These are phyloP conservation scores for Phaonia tiefii DNA, from an alignment of 2,888 invertebrate genomes.

Conservation along the genomic window DNA sequence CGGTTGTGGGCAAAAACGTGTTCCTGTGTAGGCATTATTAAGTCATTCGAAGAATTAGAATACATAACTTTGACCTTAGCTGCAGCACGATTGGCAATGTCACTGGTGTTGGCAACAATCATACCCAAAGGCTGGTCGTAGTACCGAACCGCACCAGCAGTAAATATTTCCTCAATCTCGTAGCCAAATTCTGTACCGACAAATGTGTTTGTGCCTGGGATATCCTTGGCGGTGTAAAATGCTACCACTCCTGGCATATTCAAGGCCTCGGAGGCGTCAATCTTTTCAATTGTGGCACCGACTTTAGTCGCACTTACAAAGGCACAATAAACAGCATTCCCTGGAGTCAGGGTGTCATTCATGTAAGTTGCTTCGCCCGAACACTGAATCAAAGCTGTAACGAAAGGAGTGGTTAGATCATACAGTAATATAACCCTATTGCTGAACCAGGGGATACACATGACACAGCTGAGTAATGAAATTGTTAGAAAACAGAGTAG, in stretches of 20 bases:
- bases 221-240: slow-evolving; percentile 84
- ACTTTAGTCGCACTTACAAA: slow-evolving; percentile 84
- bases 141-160: slow-evolving; percentile 79
- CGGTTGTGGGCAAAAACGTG: slow-evolving; percentile 59
- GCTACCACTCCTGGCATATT: slow-evolving; percentile 84
- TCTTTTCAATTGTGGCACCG: slow-evolving; percentile 82
- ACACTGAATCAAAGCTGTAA: slow-evolving; percentile 83
- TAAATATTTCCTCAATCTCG: slow-evolving; percentile 80
- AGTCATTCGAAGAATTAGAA: slow-evolving; percentile 63
- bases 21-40: slow-evolving; percentile 66
- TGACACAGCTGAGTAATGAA: too few relatives aligned
- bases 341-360: slow-evolving; percentile 85
- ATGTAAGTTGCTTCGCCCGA: slow-evolving; percentile 89
- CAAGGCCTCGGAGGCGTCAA: slow-evolving; percentile 84
- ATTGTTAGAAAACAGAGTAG: too few relatives aligned
- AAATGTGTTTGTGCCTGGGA: slow-evolving; percentile 84
- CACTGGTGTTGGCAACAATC: slow-evolving; percentile 84
- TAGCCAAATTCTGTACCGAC: slow-evolving; percentile 77
- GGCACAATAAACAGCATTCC: slow-evolving; percentile 83
- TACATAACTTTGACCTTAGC: slow-evolving; percentile 82
- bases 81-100: slow-evolving; percentile 83
- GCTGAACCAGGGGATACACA: too few relatives aligned
- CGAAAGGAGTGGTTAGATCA: not conserved
- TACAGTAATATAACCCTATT: too few relatives aligned
- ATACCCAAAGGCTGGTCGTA: slow-evolving; percentile 88